Percentiles rank a stretch among this genome's conserved stretches.
Evolutionary conservation across 64 coral and sea anemone species (phyloP).

Genomic region (Stylophora pistillata): DNA sequence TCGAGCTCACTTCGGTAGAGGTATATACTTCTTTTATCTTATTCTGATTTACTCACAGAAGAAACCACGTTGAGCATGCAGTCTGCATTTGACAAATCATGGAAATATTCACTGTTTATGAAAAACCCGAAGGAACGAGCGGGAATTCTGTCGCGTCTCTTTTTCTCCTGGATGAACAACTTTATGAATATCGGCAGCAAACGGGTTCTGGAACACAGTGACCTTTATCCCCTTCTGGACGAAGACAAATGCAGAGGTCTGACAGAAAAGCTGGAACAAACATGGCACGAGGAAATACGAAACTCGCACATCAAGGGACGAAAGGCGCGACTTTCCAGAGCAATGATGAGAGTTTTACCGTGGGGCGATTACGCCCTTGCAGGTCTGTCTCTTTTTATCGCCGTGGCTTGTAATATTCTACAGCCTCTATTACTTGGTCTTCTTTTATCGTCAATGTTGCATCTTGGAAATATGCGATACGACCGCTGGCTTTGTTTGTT

Average conservation of each 20-base stretch:
- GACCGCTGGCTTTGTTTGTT: conserved; percentile 66
- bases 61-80: not conserved
- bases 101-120: conserved; percentile 90
- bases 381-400: conserved; percentile 74
- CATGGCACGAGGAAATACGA: conserved; percentile 77
- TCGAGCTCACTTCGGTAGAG: not conserved
- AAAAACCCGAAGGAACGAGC: conserved; percentile 90
- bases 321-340: conserved; percentile 62
- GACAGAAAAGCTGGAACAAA: conserved; percentile 75
- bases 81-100: conserved; percentile 45
- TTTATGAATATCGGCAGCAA: conserved; percentile 76
- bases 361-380: conserved; percentile 81
- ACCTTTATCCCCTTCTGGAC: conserved; percentile 82
- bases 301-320: conserved; percentile 66
- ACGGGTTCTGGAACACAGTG: conserved; percentile 71
- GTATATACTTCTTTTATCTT: not conserved
- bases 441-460: conserved; percentile 63
- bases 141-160: conserved; percentile 71
- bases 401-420: conserved; percentile 85
- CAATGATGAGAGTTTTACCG: conserved; percentile 69
- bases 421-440: conserved; percentile 78
- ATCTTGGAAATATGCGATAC: not conserved
- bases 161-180: conserved; percentile 85
- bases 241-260: conserved; percentile 73
- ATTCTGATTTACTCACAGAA: not conserved